Percentiles rank a stretch among this genome's conserved stretches.
Evolutionary conservation across 2,113 vertebrate species (phyloP).

Genomic region (Psittacus erithacus): DNA sequence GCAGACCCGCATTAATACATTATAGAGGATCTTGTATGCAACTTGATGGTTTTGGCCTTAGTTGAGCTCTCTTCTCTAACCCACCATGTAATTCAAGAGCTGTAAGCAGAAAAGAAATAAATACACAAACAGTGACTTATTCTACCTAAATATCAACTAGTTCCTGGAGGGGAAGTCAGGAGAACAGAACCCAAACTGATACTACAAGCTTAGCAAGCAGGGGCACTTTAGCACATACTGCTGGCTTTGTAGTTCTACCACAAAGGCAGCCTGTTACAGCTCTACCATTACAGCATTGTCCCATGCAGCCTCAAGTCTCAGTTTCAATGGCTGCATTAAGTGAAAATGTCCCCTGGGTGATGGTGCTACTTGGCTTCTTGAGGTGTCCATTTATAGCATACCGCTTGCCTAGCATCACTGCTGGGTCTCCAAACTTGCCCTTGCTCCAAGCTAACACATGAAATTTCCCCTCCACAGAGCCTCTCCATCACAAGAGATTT

Average conservation of each 20-base stretch:
- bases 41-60: background rate
- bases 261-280: constrained; percentile 54
- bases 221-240: constrained; percentile 22
- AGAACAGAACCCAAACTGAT: background rate
- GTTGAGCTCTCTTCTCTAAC: background rate
- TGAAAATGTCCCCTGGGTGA: background rate
- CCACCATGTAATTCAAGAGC: background rate
- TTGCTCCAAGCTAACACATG: background rate
- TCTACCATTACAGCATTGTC: background rate
- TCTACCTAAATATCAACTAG: background rate
- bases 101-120: background rate
- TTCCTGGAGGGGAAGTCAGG: background rate
- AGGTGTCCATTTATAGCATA: background rate
- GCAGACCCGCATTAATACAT: background rate
- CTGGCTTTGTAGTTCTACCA: constrained; percentile 16
- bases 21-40: background rate
- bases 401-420: rapidly evolving
- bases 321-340: background rate
- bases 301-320: background rate
- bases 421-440: background rate
- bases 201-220: background rate
- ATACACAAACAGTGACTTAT: background rate
- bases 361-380: background rate
- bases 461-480: background rate
- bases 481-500: background rate